Evolutionary conservation across 2,113 vertebrate genomes (phyloP), one percentile per base, ranked within the genome.

Genomic region (Pseudorasbora parva): DNA sequence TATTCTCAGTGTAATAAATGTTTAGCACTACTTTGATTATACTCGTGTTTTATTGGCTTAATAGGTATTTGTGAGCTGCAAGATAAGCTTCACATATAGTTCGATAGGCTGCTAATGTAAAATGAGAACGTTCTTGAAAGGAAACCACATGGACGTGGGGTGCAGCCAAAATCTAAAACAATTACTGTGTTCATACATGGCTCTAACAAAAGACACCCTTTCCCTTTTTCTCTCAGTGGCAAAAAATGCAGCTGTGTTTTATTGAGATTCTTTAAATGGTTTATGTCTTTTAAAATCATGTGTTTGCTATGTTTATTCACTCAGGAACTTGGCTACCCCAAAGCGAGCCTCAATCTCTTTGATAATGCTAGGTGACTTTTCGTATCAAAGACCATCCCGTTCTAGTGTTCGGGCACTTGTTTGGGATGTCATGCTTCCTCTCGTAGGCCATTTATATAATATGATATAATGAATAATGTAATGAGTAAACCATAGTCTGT

Each of bases 111-210:
- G n/a, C n/a, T 78, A 25, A 45, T 78, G 41, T 78, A 25, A 78
- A 77, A 45, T 9, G 33, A 78, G 76, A 78, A 10, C 3, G 56
- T 17, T 43, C 54, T 78, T 43, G 54, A 43, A n/a, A 21, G 75
- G 43, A 78, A 78, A 78, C 56, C 33, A 45, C 75, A 60, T 25
- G 75, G 75, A 60, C 56, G 2, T 60, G 75, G 56, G 37, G 33
- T 78, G 56, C 37, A 45, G 76, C 76, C 76, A 60, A 59, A 78
- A 6, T 56, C 37, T 78, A 60, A 78, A 78, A 78, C 76, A 60
- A 78, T 78, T 78, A 78, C 56, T 43, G 76, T 45, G 76, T 45
- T 45, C 56, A 78, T 15, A 56, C 33, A 25, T 4, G 1, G n/a
- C 56, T 60, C n/a, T 78, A 77, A 77, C 57, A 57, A 76, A 76